Base-by-base conservation (phyloP, 37 sponge, comb jelly and placozoan genomes). In the Ephydatia muelleri region DNA sequence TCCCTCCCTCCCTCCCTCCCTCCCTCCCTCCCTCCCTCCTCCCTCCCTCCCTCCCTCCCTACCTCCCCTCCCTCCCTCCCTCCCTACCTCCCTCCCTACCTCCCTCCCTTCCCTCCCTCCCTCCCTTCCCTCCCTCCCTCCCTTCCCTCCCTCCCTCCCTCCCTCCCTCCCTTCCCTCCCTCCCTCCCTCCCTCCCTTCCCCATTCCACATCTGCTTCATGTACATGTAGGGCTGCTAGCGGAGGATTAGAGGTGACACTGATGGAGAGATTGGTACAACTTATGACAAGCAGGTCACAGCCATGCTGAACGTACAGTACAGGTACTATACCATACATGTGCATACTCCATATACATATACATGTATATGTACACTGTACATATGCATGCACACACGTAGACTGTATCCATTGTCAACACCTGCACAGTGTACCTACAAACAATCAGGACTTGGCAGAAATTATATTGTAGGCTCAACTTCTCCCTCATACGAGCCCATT, bases 231-330 rank as follows among this genome's bases (percentile, higher is more conserved):
- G 66, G 97, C 97, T 35, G 95, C 95, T 76, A 74, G 80, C 22
- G 25, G 89, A 89, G 12, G 92, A 82, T 6, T 85, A 73, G 48
- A 86, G 77, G 64, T 78, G 86, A 38, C 91, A 0, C 79, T 96
- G 65, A 96, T 96, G 97, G 97, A 96, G 80, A 36, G 97, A 49
- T 34, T 96, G 49, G 75, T 87, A n/a, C 22, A 79, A 43, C 67
- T 69, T 78, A 80, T 84, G 78, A 84, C 27, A 73, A 84, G 35
- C 30, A 70, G 26, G 38, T 85, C 68, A 84, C 81, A 39, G 57
- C 79, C 69, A 79, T 88, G 71, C 77, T 90, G 34, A 85, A 70
- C 28, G 76, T 83, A 2, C 96, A 93, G 85, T 90, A 96, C 79
- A 75, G 93, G 93, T 93, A 72, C 23, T n/a, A 14, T 76, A 75